These are phyloP conservation scores for Oceanites oceanicus DNA, from an alignment of 2,113 vertebrate genomes.

Conservation along the genomic window DNA sequence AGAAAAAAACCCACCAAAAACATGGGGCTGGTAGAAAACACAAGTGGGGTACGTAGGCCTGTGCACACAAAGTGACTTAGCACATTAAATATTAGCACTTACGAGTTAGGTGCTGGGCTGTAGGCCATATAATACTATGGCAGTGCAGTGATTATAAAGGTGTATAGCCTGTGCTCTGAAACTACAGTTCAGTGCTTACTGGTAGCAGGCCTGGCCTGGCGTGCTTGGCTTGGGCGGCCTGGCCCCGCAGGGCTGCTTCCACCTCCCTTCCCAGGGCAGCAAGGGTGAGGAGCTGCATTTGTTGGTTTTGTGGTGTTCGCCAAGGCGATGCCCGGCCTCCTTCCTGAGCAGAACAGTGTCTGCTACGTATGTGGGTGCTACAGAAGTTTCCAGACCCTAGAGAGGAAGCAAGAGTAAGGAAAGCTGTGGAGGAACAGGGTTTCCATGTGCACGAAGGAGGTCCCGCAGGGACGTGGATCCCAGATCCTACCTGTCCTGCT, in stretches of 20 bases:
- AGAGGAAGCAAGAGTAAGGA: neutral
- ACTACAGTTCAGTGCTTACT: neutral
- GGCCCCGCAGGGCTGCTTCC: neutral
- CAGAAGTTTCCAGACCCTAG: neutral
- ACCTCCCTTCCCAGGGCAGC: neutral
- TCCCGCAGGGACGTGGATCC: neutral
- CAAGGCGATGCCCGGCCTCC: neutral
- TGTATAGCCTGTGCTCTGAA: neutral
- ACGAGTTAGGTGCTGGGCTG: neutral
- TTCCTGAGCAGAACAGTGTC: neutral
- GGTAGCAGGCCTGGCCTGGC: neutral
- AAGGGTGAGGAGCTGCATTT: neutral
- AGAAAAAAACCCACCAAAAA: neutral
- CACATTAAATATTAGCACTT: neutral
- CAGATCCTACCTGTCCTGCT: neutral
- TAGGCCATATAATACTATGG: rapidly evolving
- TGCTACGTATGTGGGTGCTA: rapidly evolving
- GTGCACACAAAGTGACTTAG: neutral
- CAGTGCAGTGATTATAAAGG: too few relatives aligned
- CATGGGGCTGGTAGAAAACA: neutral
- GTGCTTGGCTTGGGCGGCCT: too few relatives aligned
- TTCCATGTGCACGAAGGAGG: neutral
- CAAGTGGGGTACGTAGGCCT: neutral
- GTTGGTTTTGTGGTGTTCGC: neutral
- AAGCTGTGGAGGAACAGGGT: neutral